These are phyloP conservation scores for Sitobion miscanthi DNA, from an alignment of 1,140 invertebrate genomes.

Conservation along the genomic window DNA sequence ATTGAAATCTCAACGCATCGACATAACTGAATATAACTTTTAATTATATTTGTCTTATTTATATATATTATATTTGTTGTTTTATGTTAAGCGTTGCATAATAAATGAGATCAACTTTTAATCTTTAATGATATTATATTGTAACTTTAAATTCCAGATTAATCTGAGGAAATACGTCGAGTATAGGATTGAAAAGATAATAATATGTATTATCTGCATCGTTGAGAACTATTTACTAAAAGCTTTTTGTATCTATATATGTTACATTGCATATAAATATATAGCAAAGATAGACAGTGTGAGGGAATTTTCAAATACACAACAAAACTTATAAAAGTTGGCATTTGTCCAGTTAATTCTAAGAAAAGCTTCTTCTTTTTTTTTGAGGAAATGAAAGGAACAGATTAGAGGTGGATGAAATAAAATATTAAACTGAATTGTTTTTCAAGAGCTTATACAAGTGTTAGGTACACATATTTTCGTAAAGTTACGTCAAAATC, in stretches of 20 bases:
- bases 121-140: neutral
- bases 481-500: neutral
- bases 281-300: no score
- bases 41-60: no score
- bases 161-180: neutral
- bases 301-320: neutral
- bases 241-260: neutral
- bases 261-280: no score
- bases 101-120: neutral
- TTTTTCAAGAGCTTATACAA: neutral
- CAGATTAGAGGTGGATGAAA: neutral
- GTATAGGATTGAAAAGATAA: neutral
- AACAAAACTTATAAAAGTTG: neutral
- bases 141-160: neutral
- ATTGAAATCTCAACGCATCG: neutral
- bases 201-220: neutral
- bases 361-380: neutral
- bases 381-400: neutral
- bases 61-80: neutral
- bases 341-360: neutral
- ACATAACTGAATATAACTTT: no score
- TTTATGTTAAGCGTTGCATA: neutral
- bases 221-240: neutral
- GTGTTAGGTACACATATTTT: neutral
- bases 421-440: slow-evolving; percentile 3